phyloP scores from a whole-genome alignment of 30 jellyfish, hydroid and myxozoan genomes.

The Chironex yamaguchii region DNA sequence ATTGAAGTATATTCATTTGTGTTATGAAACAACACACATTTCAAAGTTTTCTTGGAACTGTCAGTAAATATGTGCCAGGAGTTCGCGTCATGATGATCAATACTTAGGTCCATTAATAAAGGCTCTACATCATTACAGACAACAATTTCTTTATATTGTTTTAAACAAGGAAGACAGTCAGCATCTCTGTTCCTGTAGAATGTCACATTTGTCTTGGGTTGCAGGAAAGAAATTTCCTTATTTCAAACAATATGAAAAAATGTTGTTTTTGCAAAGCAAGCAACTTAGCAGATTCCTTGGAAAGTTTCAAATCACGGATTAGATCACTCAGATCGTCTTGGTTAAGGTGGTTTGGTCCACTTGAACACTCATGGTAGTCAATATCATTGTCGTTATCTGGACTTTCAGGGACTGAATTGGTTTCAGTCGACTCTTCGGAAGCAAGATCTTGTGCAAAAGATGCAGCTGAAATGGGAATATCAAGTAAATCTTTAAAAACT shows the following conservation, averaged over 20 bases:
- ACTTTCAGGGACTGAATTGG: no score
- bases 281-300: no score
- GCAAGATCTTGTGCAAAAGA: no score
- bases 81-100: not conserved
- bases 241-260: no score
- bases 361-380: constrained; percentile 16
- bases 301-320: constrained; percentile 8
- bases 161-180: constrained; percentile 6
- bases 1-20: constrained; percentile 12
- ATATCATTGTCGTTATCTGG: no score
- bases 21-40: constrained; percentile 51
- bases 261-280: no score
- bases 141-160: constrained; percentile 25
- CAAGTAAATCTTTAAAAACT: constrained; percentile 50
- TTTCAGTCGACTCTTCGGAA: no score
- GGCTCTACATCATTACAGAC: not conserved
- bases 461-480: no score
- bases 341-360: constrained; percentile 11
- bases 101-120: not conserved
- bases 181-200: constrained; percentile 34
- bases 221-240: constrained; percentile 13
- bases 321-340: constrained; percentile 58
- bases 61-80: constrained; percentile 38
- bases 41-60: constrained; percentile 14
- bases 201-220: constrained; percentile 29